Conservation (phyloP, 1,140 invertebrate species). For the Monomorium pharaonis region DNA sequence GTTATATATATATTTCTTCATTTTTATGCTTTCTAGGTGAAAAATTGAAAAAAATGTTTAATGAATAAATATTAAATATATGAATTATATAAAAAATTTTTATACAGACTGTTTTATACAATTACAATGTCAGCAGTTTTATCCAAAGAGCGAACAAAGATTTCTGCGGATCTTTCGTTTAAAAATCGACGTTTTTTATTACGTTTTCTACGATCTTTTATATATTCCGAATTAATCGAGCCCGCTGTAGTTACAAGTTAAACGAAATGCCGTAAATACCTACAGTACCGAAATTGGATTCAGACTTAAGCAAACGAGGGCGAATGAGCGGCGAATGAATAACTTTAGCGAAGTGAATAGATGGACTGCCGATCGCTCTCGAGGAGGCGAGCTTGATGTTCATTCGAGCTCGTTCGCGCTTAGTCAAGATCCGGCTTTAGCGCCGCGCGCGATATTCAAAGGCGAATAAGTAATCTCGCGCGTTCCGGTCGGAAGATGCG, state of each 20-base stretch:
- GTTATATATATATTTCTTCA: not conserved
- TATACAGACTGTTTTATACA: too few species aligned
- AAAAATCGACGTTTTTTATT: not conserved
- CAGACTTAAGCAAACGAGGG: too few species aligned
- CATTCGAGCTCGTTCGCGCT: not conserved
- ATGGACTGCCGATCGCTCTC: not conserved
- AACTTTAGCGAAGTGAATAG: not conserved
- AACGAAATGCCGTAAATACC: not conserved
- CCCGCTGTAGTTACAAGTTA: not conserved
- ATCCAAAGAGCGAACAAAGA: not conserved
- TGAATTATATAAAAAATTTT: not conserved
- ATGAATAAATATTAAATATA: not conserved
- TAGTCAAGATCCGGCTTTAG: not conserved
- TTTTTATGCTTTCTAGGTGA: not conserved
- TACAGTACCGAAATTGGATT: not conserved
- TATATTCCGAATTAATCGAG: not conserved
- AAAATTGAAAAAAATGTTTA: too few species aligned
- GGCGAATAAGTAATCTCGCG: conserved; percentile 9
- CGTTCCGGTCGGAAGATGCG: not conserved
- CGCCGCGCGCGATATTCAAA: not conserved
- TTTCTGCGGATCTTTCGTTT: not conserved
- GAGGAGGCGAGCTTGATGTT: not conserved
- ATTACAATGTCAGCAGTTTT: not conserved
- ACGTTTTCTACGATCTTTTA: not conserved
- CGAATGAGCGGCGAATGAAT: not conserved